Conservation (phyloP, 2,888 invertebrate genomes). For the Drosophila macrospina region DNA sequence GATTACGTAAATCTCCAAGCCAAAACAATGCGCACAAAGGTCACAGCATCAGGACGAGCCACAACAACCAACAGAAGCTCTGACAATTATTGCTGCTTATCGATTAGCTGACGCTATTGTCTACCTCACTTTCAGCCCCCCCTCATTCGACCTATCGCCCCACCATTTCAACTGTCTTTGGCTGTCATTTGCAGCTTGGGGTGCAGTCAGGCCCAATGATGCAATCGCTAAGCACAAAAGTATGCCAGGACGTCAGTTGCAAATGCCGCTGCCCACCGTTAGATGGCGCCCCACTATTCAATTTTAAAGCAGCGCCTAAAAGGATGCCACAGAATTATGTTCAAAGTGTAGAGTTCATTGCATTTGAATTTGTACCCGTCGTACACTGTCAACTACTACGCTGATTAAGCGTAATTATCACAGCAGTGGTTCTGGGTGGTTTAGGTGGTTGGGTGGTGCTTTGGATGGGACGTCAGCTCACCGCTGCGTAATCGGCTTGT, state of each 20-base stretch:
- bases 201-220: conserved; percentile 35
- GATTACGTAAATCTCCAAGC: conserved; percentile 50
- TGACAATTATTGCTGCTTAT: conserved; percentile 48
- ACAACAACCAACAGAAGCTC: neutral
- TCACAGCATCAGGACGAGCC: conserved; percentile 45
- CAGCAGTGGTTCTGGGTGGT: conserved; percentile 45
- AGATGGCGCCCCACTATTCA: conserved; percentile 20
- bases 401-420: conserved; percentile 69
- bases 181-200: conserved; percentile 56
- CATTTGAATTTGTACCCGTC: conserved; percentile 56
- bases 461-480: conserved; percentile 36
- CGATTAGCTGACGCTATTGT: conserved; percentile 60
- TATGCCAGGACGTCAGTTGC: conserved; percentile 7
- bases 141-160: neutral
- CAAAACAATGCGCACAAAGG: conserved; percentile 49
- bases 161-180: conserved; percentile 13
- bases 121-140: neutral
- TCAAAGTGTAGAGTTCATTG: conserved; percentile 58
- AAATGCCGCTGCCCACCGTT: conserved; percentile 9
- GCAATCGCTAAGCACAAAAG: conserved; percentile 42
- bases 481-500: conserved; percentile 79
- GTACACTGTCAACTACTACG: conserved; percentile 20
- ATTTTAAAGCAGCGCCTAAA: conserved; percentile 48
- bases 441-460: conserved; percentile 12
- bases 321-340: conserved; percentile 42